These are phyloP conservation scores for Scophthalmus maximus DNA, from an alignment of 2,113 vertebrate genomes.

Conservation along the genomic window DNA sequence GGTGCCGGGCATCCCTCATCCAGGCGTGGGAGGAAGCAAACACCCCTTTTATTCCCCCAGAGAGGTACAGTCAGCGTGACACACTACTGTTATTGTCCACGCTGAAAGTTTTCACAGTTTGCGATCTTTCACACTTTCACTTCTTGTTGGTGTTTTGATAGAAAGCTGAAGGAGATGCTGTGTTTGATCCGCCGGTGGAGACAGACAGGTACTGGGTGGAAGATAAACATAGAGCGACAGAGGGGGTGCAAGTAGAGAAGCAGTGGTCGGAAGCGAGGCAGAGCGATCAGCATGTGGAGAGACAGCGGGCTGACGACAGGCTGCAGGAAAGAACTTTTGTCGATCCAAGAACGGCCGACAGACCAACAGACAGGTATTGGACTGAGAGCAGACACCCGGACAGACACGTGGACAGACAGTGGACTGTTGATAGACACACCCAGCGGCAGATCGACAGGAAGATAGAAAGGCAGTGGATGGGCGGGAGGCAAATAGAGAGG, in stretches of 20 bases:
- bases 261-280: constrained; percentile 49
- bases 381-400: constrained; percentile 67
- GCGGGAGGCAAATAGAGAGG: constrained; percentile 74
- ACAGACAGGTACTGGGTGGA: constrained; percentile 69
- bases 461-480: constrained; percentile 80
- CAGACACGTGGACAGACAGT: constrained; percentile 71
- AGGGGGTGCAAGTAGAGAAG: constrained; percentile 62
- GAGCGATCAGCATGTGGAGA: constrained; percentile 51
- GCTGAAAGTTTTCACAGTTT: neutral
- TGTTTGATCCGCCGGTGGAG: constrained; percentile 66
- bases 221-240: constrained; percentile 63
- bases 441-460: constrained; percentile 81
- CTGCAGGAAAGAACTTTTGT: constrained; percentile 56
- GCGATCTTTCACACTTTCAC: neutral
- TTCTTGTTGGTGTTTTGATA: constrained; percentile 46
- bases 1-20: constrained; percentile 70
- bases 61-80: constrained; percentile 63
- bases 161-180: constrained; percentile 69
- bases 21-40: constrained; percentile 73
- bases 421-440: constrained; percentile 77
- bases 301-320: constrained; percentile 63
- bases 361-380: constrained; percentile 62
- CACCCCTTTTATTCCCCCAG: constrained; percentile 72
- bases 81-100: accelerated
- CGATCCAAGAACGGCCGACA: constrained; percentile 52